These are phyloP conservation scores for Chamaea fasciata DNA, from an alignment of 2,113 vertebrate species.

Conservation along the genomic window DNA sequence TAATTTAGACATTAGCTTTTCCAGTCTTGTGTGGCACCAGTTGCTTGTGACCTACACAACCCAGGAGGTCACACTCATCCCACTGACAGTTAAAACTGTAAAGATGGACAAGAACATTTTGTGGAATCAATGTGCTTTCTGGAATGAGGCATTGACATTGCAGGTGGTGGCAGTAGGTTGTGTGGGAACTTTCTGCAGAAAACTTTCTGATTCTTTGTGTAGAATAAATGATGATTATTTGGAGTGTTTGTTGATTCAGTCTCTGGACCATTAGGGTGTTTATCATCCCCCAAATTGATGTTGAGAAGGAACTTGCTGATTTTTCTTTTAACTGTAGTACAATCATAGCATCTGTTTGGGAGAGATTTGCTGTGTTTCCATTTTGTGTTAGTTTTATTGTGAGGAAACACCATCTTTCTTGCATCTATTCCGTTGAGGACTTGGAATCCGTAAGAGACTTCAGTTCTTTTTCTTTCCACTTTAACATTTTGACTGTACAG, in stretches of 20 bases:
- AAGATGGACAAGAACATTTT: not conserved
- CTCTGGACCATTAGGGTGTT: not conserved
- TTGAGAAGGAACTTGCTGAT: not conserved
- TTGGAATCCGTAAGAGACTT: not conserved
- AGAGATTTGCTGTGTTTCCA: not conserved
- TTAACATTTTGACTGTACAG: not conserved
- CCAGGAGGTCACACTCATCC: not conserved
- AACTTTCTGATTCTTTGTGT: not conserved
- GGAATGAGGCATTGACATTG: not conserved
- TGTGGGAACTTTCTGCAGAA: not conserved
- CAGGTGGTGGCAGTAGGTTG: not conserved
- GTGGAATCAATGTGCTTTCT: not conserved
- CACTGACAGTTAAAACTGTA: not conserved
- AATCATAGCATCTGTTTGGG: not conserved
- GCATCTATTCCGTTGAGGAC: not conserved
- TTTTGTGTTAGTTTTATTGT: not conserved
- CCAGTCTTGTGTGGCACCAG: not conserved
- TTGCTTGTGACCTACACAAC: not conserved
- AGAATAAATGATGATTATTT: not conserved
- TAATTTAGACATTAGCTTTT: constrained; percentile 24
- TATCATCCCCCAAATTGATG: fast-evolving
- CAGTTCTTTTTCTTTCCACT: not conserved
- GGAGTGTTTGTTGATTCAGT: not conserved
- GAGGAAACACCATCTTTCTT: not conserved
- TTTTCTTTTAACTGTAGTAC: not conserved